Evolutionary conservation across 2,113 vertebrate species (phyloP), one percentile per base, ranked within the genome.

Genomic region (Caracal caracal): DNA sequence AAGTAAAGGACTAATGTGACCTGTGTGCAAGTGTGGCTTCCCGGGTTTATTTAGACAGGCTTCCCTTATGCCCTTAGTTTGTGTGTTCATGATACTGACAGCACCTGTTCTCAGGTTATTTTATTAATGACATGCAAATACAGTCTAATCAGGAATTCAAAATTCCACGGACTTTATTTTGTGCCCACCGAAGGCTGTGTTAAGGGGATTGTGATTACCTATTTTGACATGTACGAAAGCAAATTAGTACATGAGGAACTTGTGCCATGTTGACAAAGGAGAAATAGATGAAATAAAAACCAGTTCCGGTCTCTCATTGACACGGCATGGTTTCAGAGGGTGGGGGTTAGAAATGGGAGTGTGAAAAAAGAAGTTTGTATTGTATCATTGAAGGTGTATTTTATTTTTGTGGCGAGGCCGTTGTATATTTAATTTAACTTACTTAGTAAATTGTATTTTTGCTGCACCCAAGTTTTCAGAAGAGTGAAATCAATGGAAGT

Each of bases 141-240:
- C 3, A 84, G 70, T 97, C 28, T 68, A 10, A 26, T 82, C n/a
- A 79, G 43, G 24, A 92, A 90, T 92, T 68, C 26, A 63, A 24
- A 87, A 83, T 37, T 75, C 37, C 2, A 6, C 2, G 8, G 43
- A 63, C 5, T 70, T 75, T 71, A 37, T 86, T 95, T 86, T 85
- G 49, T 11, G 3, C 13, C 79, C 4, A 10, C 0, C 0, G 10
- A 37, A 92, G 28, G 11, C 22, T 37, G 0, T 30, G 6, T 30
- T 35, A 80, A 30, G 68, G 59, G 63, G 56, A 43, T 30, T 59
- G 33, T 75, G n/a, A 10, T 33, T 16, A 28, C 37, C 22, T 85
- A 24, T 78, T 85, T 76, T 93, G 68, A 59, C 63, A 51, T 40
- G 85, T 91, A 89, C 9, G n/a, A 75, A 85, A 91, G 43, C 33